Percentiles rank a stretch among this genome's conserved stretches.
Evolutionary conservation across 2,888 invertebrate species (phyloP).

Genomic region (Idaea straminata): DNA sequence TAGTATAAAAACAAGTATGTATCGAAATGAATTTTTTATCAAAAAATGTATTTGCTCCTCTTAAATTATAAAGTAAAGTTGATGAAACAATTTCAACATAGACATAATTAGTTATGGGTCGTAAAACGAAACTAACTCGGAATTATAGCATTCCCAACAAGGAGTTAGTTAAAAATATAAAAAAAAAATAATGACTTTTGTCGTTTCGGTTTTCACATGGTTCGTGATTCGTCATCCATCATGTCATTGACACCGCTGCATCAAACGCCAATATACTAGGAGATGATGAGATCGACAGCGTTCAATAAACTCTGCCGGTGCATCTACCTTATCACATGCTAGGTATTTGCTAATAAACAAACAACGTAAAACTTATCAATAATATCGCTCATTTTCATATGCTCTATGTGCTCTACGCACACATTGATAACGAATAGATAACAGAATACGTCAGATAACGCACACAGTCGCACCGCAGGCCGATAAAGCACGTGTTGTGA

Average conservation of each 20-base stretch:
- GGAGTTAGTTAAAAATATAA: neutral
- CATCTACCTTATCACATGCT: conserved; percentile 65
- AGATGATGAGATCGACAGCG: conserved; percentile 63
- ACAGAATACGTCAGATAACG: conserved; percentile 41
- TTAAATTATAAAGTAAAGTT: neutral
- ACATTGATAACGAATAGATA: conserved; percentile 10
- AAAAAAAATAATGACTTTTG: conserved; percentile 22
- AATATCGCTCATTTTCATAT: conserved; percentile 12
- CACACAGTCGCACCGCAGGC: conserved; percentile 42
- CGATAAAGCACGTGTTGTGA: conserved; percentile 38
- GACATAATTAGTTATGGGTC: neutral
- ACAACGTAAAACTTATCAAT: conserved; percentile 29
- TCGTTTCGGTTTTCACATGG: conserved; percentile 33
- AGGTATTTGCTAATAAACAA: conserved; percentile 23
- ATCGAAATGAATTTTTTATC: too few relatives aligned
- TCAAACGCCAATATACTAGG: conserved; percentile 63
- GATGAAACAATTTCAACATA: neutral
- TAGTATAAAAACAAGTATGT: too few relatives aligned
- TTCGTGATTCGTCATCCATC: conserved; percentile 66
- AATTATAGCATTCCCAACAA: neutral
- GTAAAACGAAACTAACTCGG: neutral
- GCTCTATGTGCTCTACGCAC: conserved; percentile 11
- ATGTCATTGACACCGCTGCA: conserved; percentile 76
- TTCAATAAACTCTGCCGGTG: conserved; percentile 67
- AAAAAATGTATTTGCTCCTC: neutral